These are phyloP conservation scores for Aplochiton taeniatus DNA, from an alignment of 2,797 vertebrate genomes.

Conservation along the genomic window DNA sequence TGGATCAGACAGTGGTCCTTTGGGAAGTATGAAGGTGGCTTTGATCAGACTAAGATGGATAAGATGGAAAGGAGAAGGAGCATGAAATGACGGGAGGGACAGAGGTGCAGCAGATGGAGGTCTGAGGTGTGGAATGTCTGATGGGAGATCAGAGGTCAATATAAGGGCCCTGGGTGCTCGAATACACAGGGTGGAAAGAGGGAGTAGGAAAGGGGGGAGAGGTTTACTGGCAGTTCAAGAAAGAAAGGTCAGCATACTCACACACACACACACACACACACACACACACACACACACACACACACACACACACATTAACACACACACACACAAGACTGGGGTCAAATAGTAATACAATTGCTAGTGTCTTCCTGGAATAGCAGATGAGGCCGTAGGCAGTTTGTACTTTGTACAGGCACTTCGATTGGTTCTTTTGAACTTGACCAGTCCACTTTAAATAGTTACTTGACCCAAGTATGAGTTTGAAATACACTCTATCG, in stretches of 20 bases:
- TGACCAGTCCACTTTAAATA: too few relatives aligned
- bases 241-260: neutral
- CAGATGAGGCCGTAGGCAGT: too few relatives aligned
- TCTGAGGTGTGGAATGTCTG: constrained; percentile 45
- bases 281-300: constrained; percentile 1
- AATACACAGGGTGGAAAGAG: neutral
- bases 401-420: too few relatives aligned
- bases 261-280: neutral
- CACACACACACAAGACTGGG: constrained; percentile 2
- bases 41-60: constrained; percentile 49
- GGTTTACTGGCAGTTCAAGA: neutral
- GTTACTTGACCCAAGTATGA: too few relatives aligned
- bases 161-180: neutral
- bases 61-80: constrained; percentile 10
- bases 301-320: constrained; percentile 15
- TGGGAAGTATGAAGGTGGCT: constrained; percentile 55
- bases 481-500: too few relatives aligned
- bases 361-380: too few relatives aligned
- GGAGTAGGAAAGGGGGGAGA: neutral
- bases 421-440: too few relatives aligned
- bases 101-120: constrained; percentile 55
- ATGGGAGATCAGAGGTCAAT: constrained; percentile 40
- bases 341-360: too few relatives aligned
- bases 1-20: constrained; percentile 33
- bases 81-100: neutral